Base-by-base conservation (phyloP, 1,140 invertebrate genomes). In the Drosophila azteca region DNA sequence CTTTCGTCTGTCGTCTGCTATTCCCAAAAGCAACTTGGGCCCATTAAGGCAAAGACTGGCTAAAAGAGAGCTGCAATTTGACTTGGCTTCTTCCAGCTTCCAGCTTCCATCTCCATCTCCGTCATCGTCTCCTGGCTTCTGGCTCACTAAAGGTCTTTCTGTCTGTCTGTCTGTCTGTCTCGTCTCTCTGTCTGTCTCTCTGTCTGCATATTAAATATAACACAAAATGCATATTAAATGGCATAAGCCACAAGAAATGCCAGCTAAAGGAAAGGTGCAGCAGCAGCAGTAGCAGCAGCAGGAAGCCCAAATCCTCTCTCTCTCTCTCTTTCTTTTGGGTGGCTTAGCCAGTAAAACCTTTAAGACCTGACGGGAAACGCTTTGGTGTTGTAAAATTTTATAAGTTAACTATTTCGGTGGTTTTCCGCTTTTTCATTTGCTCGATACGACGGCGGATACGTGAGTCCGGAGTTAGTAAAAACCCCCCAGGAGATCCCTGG, bases 211-310 rank as follows among this genome's bases (percentile, higher is more conserved):
- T 90, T 90, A 90, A 90, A 90, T 90, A 90, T 90, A 80, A 90
- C 82, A 87, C 87, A 90, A 90, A 90, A 90, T 90, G 81, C 87
- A 90, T 90, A 90, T 90, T 90, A 90, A 90, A 90, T 90, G 81
- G 73, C 82, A 83, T 87, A 87, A 87, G 82, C 82, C 83, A 88
- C 71, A 65, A 65, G 78, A 77, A 82, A 64, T 69, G 71, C 67
- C 67, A 76, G 41, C 54, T 44, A 13, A 31, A 44, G 24, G 5
- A 6, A 65, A 64, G 70, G 60, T 64, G 68, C 68, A 71, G 49
- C 69, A 46, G 45, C 17, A 20, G 17, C 17, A 46, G 45, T 1
- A 20, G 17, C 17, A 20, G 17, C 39, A 26, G 53, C 43, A 59
- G 44, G 20, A 26, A 46, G 57, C 11, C 35, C 35, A 49, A 69